Evolutionary conservation across 2,797 vertebrate genomes (phyloP).

Genomic region (Typhlichthys subterraneus): DNA sequence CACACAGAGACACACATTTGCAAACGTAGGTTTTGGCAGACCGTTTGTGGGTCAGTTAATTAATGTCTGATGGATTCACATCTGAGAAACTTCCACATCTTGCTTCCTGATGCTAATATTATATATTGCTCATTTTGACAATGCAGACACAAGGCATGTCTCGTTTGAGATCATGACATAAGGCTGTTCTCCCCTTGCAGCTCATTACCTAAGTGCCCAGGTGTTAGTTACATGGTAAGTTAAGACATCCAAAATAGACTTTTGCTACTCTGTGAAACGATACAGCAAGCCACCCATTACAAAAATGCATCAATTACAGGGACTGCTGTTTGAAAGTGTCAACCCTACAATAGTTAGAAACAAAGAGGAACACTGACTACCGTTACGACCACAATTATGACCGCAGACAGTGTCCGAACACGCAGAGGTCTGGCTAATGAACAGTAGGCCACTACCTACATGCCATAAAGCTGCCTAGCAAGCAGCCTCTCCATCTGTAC

Average conservation of each 20-base stretch:
- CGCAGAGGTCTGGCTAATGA: conserved; percentile 69
- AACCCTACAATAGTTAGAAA: conserved; percentile 3
- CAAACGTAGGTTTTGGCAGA: not conserved
- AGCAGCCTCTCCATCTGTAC: conserved; percentile 69
- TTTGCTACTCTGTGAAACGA: conserved; percentile 34
- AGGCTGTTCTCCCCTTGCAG: conserved; percentile 36
- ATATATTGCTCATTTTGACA: too few relatives aligned
- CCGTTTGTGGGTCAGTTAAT: conserved; percentile 9
- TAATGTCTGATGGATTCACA: conserved; percentile 1
- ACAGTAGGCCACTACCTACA: conserved; percentile 63
- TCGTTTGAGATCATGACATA: not conserved
- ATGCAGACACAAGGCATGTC: conserved; percentile 5
- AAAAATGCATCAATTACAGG: conserved; percentile 9
- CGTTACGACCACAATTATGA: not conserved
- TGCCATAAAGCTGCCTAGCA: conserved; percentile 67
- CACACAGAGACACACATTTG: conserved; percentile 9
- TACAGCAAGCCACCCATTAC: conserved; percentile 22
- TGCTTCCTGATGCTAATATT: not conserved
- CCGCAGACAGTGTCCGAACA: conserved; percentile 23
- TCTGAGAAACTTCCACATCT: conserved; percentile 11
- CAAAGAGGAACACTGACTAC: conserved; percentile 18
- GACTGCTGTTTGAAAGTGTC: too few relatives aligned
- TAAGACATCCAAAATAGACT: conserved; percentile 39
- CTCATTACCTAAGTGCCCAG: conserved; percentile 45
- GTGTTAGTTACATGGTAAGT: conserved; percentile 61